Evolutionary conservation across 92 coral and sea anemone genomes (phyloP).

Genomic region (Zoanthus gigantus): DNA sequence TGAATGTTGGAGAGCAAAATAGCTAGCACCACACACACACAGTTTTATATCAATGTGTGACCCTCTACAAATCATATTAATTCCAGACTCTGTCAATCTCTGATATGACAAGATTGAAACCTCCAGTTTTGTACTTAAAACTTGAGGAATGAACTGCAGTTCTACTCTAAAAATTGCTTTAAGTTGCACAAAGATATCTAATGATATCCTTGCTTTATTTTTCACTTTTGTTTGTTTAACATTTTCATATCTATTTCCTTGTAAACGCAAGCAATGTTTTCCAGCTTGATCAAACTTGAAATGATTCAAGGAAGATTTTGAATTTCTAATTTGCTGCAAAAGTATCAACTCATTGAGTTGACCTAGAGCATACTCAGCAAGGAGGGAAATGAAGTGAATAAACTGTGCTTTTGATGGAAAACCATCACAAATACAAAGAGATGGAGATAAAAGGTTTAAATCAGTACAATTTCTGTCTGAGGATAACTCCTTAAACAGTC

Average conservation of each 20-base stretch:
- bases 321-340: slow-evolving; percentile 46
- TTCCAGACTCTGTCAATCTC: no score
- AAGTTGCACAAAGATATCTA: slow-evolving; percentile 65
- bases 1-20: no score
- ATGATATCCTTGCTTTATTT: slow-evolving; percentile 46
- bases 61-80: no score
- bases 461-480: slow-evolving; percentile 74
- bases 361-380: slow-evolving; percentile 90
- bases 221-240: slow-evolving; percentile 58
- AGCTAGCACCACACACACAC: no score
- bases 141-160: no score
- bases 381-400: slow-evolving; percentile 57
- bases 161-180: slow-evolving; percentile 62
- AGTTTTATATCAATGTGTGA: no score
- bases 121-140: no score
- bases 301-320: no score
- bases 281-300: slow-evolving; percentile 12
- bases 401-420: slow-evolving; percentile 59
- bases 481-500: slow-evolving; percentile 67
- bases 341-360: slow-evolving; percentile 75
- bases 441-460: slow-evolving; percentile 59
- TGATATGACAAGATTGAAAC: no score
- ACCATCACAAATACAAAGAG: slow-evolving; percentile 83
- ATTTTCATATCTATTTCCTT: slow-evolving; percentile 54
- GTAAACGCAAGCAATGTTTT: slow-evolving; percentile 63